Percentiles rank a stretch among this genome's conserved stretches.
Evolutionary conservation across 2,113 vertebrate species (phyloP).

Genomic region (Ia io): DNA sequence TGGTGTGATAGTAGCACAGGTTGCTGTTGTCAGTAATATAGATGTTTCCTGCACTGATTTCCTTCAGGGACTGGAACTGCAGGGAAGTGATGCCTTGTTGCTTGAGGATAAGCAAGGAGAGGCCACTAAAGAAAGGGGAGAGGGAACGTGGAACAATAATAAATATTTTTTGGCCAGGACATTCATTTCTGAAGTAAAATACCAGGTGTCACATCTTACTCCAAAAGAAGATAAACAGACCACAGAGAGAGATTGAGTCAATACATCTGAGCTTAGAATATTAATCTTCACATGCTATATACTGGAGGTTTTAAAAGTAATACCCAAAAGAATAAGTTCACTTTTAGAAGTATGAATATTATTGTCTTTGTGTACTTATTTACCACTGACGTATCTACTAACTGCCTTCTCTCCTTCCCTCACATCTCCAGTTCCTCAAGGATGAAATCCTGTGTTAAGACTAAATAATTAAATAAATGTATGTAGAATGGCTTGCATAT

Average conservation of each 20-base stretch:
- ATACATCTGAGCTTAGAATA: background rate
- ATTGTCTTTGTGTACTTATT: background rate
- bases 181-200: background rate
- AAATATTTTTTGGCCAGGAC: background rate
- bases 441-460: background rate
- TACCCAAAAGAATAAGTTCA: background rate
- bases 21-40: slow-evolving; percentile 97
- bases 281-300: background rate
- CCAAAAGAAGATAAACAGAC: background rate
- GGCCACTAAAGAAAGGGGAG: slow-evolving; percentile 85
- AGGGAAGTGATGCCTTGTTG: slow-evolving; percentile 95
- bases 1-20: slow-evolving; percentile 95
- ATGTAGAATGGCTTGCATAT: background rate
- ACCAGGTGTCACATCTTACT: background rate
- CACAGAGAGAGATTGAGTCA: background rate
- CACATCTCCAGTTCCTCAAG: background rate
- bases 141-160: background rate
- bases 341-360: background rate
- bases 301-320: background rate
- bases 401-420: background rate
- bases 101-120: slow-evolving; percentile 96
- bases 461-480: background rate
- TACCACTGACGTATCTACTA: background rate
- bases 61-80: slow-evolving; percentile 94
- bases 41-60: slow-evolving; percentile 97